phyloP scores from a whole-genome alignment of 2,888 invertebrate genomes.

The Entomobrya multifasciata region DNA sequence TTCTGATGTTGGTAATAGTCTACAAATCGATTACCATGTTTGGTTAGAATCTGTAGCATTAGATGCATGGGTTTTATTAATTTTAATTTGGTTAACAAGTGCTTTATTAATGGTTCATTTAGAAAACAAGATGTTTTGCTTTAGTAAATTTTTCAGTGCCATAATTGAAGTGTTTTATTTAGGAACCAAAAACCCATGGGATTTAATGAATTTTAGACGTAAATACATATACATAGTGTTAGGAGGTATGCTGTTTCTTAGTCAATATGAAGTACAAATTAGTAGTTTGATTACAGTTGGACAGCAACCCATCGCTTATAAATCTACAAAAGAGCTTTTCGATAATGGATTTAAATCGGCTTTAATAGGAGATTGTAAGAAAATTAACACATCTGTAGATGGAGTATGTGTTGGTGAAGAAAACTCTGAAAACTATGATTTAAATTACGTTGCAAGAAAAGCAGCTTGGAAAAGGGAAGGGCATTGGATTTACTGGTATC shows the following conservation, averaged over 20 bases:
- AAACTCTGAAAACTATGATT: background rate
- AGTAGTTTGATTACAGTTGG: background rate
- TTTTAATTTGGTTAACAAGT: background rate
- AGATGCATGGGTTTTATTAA: background rate
- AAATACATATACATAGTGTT: background rate
- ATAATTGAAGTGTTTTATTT: background rate
- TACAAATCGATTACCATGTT: background rate
- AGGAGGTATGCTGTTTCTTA: background rate
- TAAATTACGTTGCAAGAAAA: background rate
- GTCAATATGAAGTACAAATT: background rate
- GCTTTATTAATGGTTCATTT: background rate
- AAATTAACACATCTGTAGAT: background rate
- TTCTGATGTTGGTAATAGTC: no score
- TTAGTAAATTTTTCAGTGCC: no score
- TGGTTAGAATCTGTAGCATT: background rate
- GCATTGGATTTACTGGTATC: constrained; percentile 15
- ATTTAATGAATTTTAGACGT: no score
- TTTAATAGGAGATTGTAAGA: background rate
- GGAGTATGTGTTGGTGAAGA: background rate
- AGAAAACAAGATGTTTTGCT: no score
- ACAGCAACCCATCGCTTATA: background rate
- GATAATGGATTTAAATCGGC: background rate
- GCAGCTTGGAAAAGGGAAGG: background rate
- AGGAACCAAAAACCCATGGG: background rate
- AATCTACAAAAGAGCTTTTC: background rate